Conservation (phyloP, 2,113 vertebrate species). For the Barnardius zonarius region DNA sequence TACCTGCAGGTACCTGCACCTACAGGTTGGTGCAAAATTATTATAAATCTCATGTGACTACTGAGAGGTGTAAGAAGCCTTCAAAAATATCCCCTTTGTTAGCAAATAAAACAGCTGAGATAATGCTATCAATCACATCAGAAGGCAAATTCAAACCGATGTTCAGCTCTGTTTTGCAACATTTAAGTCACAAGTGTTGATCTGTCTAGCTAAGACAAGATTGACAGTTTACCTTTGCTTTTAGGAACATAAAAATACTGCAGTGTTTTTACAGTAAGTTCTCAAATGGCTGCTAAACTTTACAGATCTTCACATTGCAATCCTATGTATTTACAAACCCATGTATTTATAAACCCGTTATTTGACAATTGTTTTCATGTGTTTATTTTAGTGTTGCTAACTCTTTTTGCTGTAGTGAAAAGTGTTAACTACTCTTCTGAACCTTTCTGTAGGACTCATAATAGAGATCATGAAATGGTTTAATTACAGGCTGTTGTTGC, state of each 20-base stretch:
- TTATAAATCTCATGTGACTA: not conserved
- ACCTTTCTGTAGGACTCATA: not conserved
- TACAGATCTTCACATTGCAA: not conserved
- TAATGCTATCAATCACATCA: not conserved
- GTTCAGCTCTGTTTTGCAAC: not conserved
- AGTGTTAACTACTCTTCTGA: not conserved
- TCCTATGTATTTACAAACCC: not conserved
- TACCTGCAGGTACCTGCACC: not conserved
- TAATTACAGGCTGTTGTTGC: slow-evolving; percentile 22
- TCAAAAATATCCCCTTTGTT: not conserved
- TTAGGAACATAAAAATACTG: not conserved
- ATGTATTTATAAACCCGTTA: not conserved
- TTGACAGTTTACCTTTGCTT: not conserved
- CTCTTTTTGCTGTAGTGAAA: slow-evolving; percentile 1
- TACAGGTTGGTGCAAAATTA: not conserved
- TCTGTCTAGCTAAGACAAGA: not conserved
- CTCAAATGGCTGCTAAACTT: not conserved
- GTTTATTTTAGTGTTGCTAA: slow-evolving; percentile 41
- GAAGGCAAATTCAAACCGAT: not conserved
- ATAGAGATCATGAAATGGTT: slow-evolving; percentile 14
- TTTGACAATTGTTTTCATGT: slow-evolving; percentile 4
- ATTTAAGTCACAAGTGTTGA: not conserved
- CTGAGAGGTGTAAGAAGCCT: not conserved
- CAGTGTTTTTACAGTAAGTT: not conserved
- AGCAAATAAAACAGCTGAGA: not conserved